These are phyloP conservation scores for Drosophila leontia DNA, from an alignment of 1,140 invertebrate genomes.

Conservation along the genomic window DNA sequence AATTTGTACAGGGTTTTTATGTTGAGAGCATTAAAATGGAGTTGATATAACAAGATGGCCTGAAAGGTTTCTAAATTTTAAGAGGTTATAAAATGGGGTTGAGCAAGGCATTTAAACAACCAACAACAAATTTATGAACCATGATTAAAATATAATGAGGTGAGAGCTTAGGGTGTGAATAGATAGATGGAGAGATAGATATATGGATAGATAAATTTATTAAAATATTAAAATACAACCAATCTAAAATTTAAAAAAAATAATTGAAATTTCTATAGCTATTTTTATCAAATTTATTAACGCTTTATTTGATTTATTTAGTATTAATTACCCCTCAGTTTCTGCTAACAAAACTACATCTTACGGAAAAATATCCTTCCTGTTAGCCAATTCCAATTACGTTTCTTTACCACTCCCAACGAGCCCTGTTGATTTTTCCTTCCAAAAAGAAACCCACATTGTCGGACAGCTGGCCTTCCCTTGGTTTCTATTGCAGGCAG, in stretches of 20 bases:
- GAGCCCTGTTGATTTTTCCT: neutral
- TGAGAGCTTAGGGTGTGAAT: no score
- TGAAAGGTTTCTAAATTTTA: neutral
- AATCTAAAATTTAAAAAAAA: no score
- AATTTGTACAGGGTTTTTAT: constrained; percentile 4
- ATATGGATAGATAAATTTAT: no score
- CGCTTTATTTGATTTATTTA: neutral
- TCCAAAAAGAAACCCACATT: neutral
- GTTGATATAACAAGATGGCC: neutral
- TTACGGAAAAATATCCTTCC: neutral
- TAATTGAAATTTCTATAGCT: neutral
- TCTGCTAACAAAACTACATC: no score
- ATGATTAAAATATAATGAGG: neutral
- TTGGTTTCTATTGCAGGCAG: neutral
- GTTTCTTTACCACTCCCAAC: neutral
- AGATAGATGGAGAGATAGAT: no score
- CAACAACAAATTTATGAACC: neutral
- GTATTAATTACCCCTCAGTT: no score
- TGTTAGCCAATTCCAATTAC: neutral
- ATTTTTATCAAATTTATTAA: no score
- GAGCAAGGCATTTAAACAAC: no score
- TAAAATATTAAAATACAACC: no score
- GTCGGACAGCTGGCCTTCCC: neutral
- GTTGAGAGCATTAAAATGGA: neutral
- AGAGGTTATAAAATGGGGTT: neutral